Percentiles rank a stretch among this genome's conserved stretches.
Evolutionary conservation across 2,888 invertebrate species (phyloP).

Genomic region (Lasioglossum zephyrum): DNA sequence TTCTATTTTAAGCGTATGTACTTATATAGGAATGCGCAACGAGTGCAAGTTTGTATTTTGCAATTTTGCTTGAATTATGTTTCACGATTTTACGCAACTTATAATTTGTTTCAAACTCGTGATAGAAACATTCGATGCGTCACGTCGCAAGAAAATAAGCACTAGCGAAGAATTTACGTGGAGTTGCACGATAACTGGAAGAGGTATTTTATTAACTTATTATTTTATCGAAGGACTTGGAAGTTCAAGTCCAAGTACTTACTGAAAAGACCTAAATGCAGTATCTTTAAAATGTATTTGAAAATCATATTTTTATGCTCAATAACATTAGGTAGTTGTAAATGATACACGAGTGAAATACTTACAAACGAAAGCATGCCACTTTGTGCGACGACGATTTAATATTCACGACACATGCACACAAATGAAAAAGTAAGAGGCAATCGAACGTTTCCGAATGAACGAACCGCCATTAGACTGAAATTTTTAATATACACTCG

Average conservation of each 20-base stretch:
- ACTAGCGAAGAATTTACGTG: neutral
- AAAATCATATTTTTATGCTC: slow-evolving; percentile 47
- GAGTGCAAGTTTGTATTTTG: slow-evolving; percentile 16
- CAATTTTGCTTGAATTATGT: neutral
- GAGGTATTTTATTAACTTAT: slow-evolving; percentile 30
- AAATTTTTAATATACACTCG: slow-evolving; percentile 3
- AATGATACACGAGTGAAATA: slow-evolving; percentile 29
- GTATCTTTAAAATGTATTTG: slow-evolving; percentile 30
- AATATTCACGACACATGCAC: neutral
- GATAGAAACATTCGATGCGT: neutral
- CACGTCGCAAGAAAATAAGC: neutral
- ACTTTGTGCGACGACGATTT: slow-evolving; percentile 14
- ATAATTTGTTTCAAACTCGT: neutral
- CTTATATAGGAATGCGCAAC: slow-evolving; percentile 22
- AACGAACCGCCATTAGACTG: slow-evolving; percentile 11
- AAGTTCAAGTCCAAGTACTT: slow-evolving; percentile 31
- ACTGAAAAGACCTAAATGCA: slow-evolving; percentile 20
- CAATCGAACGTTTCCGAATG: neutral
- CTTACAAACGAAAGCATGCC: slow-evolving; percentile 9
- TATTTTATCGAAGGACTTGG: slow-evolving; percentile 32
- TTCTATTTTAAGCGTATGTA: slow-evolving; percentile 33
- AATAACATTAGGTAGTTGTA: slow-evolving; percentile 35
- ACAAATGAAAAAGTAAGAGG: neutral
- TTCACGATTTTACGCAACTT: neutral
- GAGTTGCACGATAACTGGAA: slow-evolving; percentile 23